Percentiles rank a stretch among this genome's conserved stretches.
Evolutionary conservation across 2,113 vertebrate species (phyloP).

Genomic region (Thunnus maccoyii): DNA sequence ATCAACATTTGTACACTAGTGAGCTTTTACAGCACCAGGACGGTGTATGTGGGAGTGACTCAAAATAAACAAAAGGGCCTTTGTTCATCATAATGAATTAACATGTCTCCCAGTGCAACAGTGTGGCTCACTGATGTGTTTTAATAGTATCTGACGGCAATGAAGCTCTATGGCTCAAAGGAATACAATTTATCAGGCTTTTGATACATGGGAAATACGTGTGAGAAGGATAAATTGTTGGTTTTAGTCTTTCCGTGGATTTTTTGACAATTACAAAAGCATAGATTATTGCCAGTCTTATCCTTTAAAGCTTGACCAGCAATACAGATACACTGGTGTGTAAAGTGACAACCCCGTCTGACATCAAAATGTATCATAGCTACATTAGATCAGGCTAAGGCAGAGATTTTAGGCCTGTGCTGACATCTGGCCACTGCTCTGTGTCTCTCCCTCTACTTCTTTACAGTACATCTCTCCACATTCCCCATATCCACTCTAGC

Average conservation of each 20-base stretch:
- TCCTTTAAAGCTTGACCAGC: background rate
- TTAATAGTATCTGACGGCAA: background rate
- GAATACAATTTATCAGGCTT: background rate
- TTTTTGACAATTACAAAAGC: background rate
- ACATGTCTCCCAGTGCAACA: background rate
- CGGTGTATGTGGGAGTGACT: slow-evolving; percentile 5
- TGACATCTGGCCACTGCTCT: background rate
- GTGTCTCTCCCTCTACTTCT: background rate
- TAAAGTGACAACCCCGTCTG: background rate
- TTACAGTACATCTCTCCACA: slow-evolving; percentile 13
- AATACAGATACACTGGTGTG: background rate
- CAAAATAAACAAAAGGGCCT: slow-evolving; percentile 10
- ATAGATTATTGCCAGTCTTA: no score
- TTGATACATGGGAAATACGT: background rate
- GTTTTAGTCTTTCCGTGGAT: background rate
- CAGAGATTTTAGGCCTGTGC: background rate
- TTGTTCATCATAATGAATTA: background rate
- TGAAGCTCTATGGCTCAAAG: background rate
- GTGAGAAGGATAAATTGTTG: background rate
- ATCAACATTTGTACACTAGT: slow-evolving; percentile 4
- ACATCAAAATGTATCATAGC: background rate
- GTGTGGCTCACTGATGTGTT: background rate
- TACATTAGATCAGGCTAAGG: background rate
- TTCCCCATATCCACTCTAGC: background rate
- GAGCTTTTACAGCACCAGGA: slow-evolving; percentile 10